Conservation (phyloP, 1,140 invertebrate genomes). For the Drosophila nigrodunni region DNA sequence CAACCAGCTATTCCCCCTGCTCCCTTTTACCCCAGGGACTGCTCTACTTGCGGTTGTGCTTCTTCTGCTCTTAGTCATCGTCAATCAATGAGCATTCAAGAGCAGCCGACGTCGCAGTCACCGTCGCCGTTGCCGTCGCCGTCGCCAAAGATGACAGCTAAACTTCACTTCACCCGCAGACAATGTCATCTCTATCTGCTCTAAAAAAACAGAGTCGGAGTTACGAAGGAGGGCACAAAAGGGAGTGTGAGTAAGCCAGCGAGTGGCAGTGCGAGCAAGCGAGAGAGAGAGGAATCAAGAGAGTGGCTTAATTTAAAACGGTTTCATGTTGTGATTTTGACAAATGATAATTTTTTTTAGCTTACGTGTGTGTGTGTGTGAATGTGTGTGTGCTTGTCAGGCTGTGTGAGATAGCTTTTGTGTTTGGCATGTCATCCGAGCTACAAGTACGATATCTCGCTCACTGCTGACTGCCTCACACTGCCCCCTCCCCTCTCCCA, state of each 20-base stretch:
- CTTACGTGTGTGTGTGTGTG: constrained; percentile 38
- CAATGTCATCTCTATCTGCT: constrained; percentile 53
- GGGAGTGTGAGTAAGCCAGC: not conserved
- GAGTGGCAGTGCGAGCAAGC: not conserved
- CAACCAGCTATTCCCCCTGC: not conserved
- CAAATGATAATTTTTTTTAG: constrained; percentile 76
- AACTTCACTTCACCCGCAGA: constrained; percentile 76
- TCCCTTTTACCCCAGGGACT: constrained; percentile 7
- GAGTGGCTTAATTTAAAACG: constrained; percentile 81
- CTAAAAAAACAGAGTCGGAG: too few relatives aligned
- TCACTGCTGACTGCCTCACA: not conserved
- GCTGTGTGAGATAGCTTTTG: constrained; percentile 63
- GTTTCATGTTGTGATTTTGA: constrained; percentile 82
- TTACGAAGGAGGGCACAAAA: constrained; percentile 7
- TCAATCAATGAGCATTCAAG: constrained; percentile 77
- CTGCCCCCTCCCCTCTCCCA: too few relatives aligned
- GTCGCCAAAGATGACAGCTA: constrained; percentile 69
- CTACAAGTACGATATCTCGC: constrained; percentile 43
- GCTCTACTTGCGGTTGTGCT: not conserved
- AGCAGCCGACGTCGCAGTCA: constrained; percentile 34
- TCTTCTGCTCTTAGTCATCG: constrained; percentile 55
- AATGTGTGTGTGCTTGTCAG: constrained; percentile 46
- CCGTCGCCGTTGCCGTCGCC: not conserved
- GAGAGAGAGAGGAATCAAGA: constrained; percentile 16
- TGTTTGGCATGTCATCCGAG: constrained; percentile 66